phyloP scores from a whole-genome alignment of 2,113 vertebrate species.

The Antechinus flavipes region DNA sequence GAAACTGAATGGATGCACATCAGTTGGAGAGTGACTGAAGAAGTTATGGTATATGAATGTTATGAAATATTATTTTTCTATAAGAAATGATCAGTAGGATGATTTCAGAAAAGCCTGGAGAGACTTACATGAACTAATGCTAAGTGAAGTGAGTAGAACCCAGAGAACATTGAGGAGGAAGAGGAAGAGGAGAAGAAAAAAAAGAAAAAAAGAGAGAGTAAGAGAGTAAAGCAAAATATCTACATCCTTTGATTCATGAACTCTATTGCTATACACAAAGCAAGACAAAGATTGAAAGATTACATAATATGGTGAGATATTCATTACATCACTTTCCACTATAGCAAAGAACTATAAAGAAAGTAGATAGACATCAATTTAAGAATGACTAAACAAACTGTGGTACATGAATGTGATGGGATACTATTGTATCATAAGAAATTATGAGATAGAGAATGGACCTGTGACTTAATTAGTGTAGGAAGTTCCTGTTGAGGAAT shows the following conservation, averaged over 20 bases:
- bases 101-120: no score
- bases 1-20: no score
- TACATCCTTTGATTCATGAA: constrained; percentile 3
- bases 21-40: no score
- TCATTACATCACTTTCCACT: neutral
- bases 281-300: neutral
- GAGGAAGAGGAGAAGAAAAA: neutral
- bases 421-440: neutral
- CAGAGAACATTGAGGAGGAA: neutral
- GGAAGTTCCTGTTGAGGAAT: neutral
- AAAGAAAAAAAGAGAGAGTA: neutral
- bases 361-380: neutral
- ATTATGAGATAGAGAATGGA: neutral
- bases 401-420: neutral
- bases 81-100: no score
- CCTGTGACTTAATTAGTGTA: neutral
- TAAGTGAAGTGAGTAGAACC: no score
- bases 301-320: neutral
- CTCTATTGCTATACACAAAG: constrained; percentile 21
- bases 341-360: neutral
- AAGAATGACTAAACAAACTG: neutral
- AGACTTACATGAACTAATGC: no score
- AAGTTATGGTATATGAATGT: no score
- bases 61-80: no score
- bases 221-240: constrained; percentile 1